Conservation (phyloP, 2,888 invertebrate genomes). For the Argynnis bischoffii region DNA sequence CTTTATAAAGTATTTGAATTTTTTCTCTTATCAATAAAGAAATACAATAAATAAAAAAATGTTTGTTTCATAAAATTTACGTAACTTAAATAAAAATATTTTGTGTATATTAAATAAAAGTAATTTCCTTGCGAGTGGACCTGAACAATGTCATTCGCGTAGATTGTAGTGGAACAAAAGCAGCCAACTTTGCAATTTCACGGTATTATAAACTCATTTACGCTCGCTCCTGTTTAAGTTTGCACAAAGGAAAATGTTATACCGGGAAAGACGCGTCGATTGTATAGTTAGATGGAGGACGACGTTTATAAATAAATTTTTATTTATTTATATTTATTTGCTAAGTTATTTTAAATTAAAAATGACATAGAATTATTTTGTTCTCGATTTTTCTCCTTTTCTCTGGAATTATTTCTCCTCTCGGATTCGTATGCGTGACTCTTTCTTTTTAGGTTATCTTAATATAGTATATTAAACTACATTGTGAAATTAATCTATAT, state of each 20-base stretch:
- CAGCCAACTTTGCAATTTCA: slow-evolving; percentile 54
- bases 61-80: neutral
- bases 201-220: slow-evolving; percentile 64
- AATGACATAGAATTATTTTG: neutral
- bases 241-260: slow-evolving; percentile 55
- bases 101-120: slow-evolving; percentile 25
- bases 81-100: neutral
- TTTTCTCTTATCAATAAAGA: neutral
- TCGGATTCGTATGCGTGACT: no score
- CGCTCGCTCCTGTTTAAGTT: slow-evolving; percentile 45
- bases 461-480: no score
- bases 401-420: no score
- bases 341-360: neutral
- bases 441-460: no score
- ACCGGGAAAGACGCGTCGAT: slow-evolving; percentile 49
- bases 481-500: no score
- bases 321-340: neutral
- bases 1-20: no score
- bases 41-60: neutral
- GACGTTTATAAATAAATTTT: neutral
- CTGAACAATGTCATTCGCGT: slow-evolving; percentile 37
- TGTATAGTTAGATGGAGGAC: slow-evolving; percentile 20
- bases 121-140: slow-evolving; percentile 31
- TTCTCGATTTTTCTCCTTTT: no score
- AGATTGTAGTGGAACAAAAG: slow-evolving; percentile 33